Conservation (phyloP, 2,888 invertebrate genomes). For the Aleiodes leptofemur region DNA sequence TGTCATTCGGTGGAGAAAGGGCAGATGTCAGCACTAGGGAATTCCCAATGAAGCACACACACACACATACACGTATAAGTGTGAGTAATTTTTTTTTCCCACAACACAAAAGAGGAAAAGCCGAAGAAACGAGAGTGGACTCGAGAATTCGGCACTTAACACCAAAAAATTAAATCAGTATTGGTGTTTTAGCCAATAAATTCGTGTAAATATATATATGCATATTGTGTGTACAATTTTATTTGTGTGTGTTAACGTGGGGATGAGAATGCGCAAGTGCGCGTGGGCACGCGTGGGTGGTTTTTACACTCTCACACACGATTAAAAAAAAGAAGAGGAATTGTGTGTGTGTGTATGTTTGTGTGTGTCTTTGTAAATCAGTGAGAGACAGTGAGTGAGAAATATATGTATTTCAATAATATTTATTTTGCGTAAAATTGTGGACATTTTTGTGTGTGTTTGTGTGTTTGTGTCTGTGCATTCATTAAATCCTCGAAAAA, state of each 20-base stretch:
- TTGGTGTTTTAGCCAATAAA: not conserved
- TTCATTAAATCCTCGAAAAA: too few relatives aligned
- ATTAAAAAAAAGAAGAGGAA: constrained; percentile 4
- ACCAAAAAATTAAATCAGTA: constrained; percentile 8
- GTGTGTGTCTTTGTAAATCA: constrained; percentile 16
- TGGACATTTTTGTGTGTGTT: not conserved
- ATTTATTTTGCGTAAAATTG: not conserved
- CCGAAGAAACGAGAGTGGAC: constrained; percentile 5
- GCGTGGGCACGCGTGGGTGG: constrained; percentile 47
- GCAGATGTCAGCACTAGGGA: not conserved
- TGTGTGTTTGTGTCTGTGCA: not conserved
- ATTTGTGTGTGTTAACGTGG: not conserved
- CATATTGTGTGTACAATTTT: not conserved
- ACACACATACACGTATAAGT: too few relatives aligned
- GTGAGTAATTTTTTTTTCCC: too few relatives aligned
- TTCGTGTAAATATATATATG: not conserved
- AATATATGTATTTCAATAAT: constrained; percentile 28
- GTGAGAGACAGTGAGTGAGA: constrained; percentile 25
- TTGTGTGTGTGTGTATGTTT: not conserved
- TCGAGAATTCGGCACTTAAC: not conserved
- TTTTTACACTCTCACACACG: constrained; percentile 27
- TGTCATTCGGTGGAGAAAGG: not conserved
- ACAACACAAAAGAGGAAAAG: too few relatives aligned
- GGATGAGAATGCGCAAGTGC: constrained; percentile 37
- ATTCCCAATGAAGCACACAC: too few relatives aligned